A percentile compares a stretch with the other conserved stretches of the same genome.
phyloP scores from a whole-genome alignment of 2,888 invertebrate species.

The Nemapogon koenigi region DNA sequence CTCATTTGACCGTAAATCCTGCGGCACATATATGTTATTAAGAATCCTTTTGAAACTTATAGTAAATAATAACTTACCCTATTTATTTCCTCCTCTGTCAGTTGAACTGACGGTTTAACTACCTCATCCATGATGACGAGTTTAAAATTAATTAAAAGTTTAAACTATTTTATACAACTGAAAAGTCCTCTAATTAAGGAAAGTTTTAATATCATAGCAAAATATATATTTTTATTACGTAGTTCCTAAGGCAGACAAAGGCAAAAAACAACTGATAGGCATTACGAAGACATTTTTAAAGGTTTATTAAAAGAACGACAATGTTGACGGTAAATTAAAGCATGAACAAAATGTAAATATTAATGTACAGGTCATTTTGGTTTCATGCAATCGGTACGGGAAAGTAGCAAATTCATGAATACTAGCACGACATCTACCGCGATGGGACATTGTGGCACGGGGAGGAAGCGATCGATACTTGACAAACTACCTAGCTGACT shows the following conservation, averaged over 20 bases:
- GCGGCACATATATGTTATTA: too few species aligned
- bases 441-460: neutral
- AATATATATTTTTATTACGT: too few species aligned
- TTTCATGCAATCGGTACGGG: slow-evolving; percentile 27
- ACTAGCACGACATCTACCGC: too few species aligned
- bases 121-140: slow-evolving; percentile 31
- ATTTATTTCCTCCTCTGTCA: slow-evolving; percentile 53
- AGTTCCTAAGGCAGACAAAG: slow-evolving; percentile 39
- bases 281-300: slow-evolving; percentile 45
- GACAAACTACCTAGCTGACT: too few species aligned
- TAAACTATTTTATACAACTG: neutral
- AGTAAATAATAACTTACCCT: slow-evolving; percentile 43
- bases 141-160: neutral
- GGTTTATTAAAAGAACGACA: slow-evolving; percentile 59
- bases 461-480: slow-evolving; percentile 1
- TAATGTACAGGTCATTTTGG: slow-evolving; percentile 58
- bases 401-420: too few species aligned
- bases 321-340: slow-evolving; percentile 59
- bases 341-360: slow-evolving; percentile 35
- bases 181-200: neutral
- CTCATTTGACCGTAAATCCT: too few species aligned
- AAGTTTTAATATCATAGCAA: neutral
- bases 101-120: slow-evolving; percentile 31
- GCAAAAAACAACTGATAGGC: slow-evolving; percentile 61
- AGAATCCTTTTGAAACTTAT: too few species aligned